These are phyloP conservation scores for Dolichotis patagonum DNA, from an alignment of 2,113 vertebrate genomes.

Conservation along the genomic window DNA sequence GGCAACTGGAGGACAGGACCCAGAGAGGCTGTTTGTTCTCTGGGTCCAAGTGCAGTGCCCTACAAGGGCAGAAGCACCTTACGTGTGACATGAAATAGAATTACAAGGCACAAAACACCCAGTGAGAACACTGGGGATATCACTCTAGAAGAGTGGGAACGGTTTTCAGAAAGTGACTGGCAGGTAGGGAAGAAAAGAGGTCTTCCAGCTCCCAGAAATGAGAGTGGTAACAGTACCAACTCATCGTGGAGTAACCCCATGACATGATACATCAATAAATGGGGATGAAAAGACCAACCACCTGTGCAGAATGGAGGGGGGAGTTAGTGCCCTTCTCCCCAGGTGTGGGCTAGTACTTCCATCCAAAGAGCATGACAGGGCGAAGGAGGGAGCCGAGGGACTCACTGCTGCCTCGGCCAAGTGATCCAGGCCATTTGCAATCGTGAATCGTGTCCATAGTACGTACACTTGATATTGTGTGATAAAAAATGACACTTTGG, in stretches of 20 bases:
- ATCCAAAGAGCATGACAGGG: not conserved
- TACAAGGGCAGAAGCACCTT: not conserved
- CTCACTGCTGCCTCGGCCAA: not conserved
- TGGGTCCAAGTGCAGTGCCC: not conserved
- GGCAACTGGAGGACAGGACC: not conserved
- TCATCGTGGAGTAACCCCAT: not conserved
- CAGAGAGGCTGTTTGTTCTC: not conserved
- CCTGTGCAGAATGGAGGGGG: not conserved
- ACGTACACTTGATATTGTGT: not conserved
- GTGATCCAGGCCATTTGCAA: not conserved
- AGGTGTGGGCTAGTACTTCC: not conserved
- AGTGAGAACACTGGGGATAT: not conserved
- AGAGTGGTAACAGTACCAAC: not conserved
- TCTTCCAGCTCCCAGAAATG: not conserved
- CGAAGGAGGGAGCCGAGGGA: not conserved
- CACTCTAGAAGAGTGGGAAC: not conserved
- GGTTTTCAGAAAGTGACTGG: not conserved
- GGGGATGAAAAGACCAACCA: not conserved
- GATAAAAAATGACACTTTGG: constrained; percentile 4
- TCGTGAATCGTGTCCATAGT: not conserved
- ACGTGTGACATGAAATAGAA: not conserved
- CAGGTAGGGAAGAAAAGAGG: not conserved
- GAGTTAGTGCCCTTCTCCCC: not conserved
- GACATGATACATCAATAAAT: not conserved
- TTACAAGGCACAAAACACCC: not conserved